Evolutionary conservation across 2,888 invertebrate species (phyloP).

Genomic region (Melanargia galathea): DNA sequence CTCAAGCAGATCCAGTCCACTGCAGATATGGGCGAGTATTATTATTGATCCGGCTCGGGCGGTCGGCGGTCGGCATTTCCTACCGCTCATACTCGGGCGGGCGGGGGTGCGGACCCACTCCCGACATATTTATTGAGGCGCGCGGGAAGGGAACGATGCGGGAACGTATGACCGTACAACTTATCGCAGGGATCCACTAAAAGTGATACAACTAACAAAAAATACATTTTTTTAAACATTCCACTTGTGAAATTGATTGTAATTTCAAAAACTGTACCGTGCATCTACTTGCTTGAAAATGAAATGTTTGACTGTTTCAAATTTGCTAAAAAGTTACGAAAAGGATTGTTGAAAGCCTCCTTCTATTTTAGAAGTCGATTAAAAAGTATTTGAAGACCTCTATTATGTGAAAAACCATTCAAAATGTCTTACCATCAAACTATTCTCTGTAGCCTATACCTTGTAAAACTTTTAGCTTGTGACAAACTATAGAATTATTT

Average conservation of each 20-base stretch:
- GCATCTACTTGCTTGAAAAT: no score
- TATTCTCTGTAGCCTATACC: no score
- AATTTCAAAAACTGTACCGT: no score
- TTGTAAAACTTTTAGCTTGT: no score
- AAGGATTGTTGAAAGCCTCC: not conserved
- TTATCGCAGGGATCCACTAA: conserved; percentile 39
- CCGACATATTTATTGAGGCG: conserved; percentile 75
- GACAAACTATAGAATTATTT: no score
- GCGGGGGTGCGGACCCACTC: conserved; percentile 55
- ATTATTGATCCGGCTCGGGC: conserved; percentile 80
- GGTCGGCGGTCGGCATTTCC: conserved; percentile 71
- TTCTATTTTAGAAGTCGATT: no score
- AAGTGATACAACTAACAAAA: conserved; percentile 11
- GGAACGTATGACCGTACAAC: conserved; percentile 67
- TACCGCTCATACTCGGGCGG: conserved; percentile 75
- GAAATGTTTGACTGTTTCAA: no score
- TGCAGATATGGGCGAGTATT: conserved; percentile 82
- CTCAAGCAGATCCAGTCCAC: conserved; percentile 80
- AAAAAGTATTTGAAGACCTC: no score
- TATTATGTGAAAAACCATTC: no score
- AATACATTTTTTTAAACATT: not conserved
- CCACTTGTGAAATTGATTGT: not conserved
- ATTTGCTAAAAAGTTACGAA: not conserved
- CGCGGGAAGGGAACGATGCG: conserved; percentile 53
- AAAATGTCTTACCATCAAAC: no score